Evolutionary conservation across 2,113 vertebrate genomes (phyloP), one percentile per base, ranked within the genome.

Genomic region (Bufo gargarizans): DNA sequence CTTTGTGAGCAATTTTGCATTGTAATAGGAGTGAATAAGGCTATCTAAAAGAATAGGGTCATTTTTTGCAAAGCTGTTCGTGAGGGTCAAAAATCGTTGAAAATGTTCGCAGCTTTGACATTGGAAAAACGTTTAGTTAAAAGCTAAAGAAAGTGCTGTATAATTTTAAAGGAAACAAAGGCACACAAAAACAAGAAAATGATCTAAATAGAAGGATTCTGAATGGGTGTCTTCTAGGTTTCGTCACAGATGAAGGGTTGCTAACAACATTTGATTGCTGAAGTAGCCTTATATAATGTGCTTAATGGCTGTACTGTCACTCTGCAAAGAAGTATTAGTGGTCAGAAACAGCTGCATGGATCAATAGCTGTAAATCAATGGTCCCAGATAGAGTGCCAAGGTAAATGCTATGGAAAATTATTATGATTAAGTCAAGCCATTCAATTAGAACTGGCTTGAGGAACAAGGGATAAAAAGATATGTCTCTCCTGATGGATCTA

Each of bases 291-390:
- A 84, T 89, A 89, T 89, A 89, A 89, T 89, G 87, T 89, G 55
- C 81, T 84, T 89, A 89, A 89, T 89, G 82, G 82, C 61, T 61
- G 53, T 77, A 84, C 87, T 89, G 87, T 89, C 87, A 89, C 81
- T 84, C 84, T 84, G 87, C 74, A 84, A 83, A 89, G 81, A 89
- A 65, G 72, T 89, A 89, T 89, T 89, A 84, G 81, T 89, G 87
- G 87, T 89, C 87, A 89, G 82, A 84, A 89, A 84, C 87, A 89
- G 87, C 87, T 89, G 87, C 87, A 89, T 4, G 20, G 87, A 89
- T 89, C 87, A 89, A 89, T 89, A 89, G 81, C 82, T 33, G 81
- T 89, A 89, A 89, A 89, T 89, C 81, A 84, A 89, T 89, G 72
- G 72, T 50, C 59, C 74, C n/a, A 78, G 81, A 88, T 88, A 80